Conservation (phyloP, 2,113 vertebrate species). For the Sardina pilchardus region DNA sequence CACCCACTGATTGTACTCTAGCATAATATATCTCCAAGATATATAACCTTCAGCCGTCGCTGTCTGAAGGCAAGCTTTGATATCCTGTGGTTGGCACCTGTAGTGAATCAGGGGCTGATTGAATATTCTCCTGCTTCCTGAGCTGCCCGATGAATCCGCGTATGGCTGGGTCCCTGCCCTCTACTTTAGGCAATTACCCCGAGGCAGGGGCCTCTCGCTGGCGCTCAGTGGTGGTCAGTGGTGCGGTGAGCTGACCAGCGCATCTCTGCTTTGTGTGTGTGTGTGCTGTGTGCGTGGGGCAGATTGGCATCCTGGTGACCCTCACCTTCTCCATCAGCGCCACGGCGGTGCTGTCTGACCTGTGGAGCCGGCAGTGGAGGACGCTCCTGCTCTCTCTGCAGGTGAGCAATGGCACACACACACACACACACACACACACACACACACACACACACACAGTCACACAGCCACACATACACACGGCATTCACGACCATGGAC, state of each 20-base stretch:
- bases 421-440: neutral
- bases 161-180: neutral
- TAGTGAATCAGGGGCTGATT: neutral
- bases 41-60: neutral
- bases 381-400: slow-evolving; percentile 82
- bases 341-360: slow-evolving; percentile 69
- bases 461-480: too few species aligned
- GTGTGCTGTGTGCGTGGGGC: neutral
- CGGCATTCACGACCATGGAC: too few species aligned
- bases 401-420: slow-evolving; percentile 60
- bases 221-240: neutral
- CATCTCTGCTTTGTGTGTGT: neutral
- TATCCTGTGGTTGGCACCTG: neutral
- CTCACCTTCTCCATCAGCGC: slow-evolving; percentile 70
- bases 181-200: neutral
- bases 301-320: slow-evolving; percentile 78
- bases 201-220: too few species aligned
- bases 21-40: neutral
- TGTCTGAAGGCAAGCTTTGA: neutral
- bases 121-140: neutral
- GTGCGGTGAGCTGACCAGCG: neutral
- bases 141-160: neutral
- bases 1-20: neutral
- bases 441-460: neutral
- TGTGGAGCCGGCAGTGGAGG: slow-evolving; percentile 80